Evolutionary conservation across 2,113 vertebrate genomes (phyloP).

Genomic region (Motacilla tschutschensis): DNA sequence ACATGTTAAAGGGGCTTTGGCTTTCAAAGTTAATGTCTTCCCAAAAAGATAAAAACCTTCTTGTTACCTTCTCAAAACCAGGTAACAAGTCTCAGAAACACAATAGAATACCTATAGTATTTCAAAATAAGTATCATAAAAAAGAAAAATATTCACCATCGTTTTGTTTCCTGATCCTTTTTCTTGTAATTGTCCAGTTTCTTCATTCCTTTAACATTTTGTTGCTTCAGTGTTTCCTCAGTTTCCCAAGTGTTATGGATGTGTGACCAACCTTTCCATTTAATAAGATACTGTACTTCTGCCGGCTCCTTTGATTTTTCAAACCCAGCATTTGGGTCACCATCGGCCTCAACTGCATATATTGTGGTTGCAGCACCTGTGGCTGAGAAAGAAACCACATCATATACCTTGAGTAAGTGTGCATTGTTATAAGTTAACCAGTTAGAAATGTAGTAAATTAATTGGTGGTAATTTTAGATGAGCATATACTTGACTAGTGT

Average conservation of each 20-base stretch:
- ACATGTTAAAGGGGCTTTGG: not conserved
- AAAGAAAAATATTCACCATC: conserved; percentile 78
- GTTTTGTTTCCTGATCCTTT: conserved; percentile 92
- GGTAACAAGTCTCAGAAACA: not conserved
- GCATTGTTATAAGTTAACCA: not conserved
- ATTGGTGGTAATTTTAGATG: not conserved
- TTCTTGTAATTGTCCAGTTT: conserved; percentile 98
- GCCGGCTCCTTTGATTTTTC: conserved; percentile 84
- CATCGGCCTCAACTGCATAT: conserved; percentile 94
- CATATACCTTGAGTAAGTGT: not conserved
- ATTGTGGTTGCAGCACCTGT: conserved; percentile 94
- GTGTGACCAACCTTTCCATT: conserved; percentile 99
- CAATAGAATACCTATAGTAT: not conserved
- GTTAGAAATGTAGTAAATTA: not conserved
- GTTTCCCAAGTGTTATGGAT: conserved; percentile 99
- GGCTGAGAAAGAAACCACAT: conserved; percentile 68
- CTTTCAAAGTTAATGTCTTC: not conserved
- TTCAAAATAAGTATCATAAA: not conserved
- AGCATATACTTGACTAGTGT: not conserved
- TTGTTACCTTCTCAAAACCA: not conserved
- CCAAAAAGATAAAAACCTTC: no score
- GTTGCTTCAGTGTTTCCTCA: conserved; percentile 92
- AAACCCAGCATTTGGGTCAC: conserved; percentile 89
- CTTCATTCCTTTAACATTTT: conserved; percentile 98
- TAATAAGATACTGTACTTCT: conserved; percentile 93